Conservation (phyloP, 2,113 vertebrate genomes). For the Silurus meridionalis region DNA sequence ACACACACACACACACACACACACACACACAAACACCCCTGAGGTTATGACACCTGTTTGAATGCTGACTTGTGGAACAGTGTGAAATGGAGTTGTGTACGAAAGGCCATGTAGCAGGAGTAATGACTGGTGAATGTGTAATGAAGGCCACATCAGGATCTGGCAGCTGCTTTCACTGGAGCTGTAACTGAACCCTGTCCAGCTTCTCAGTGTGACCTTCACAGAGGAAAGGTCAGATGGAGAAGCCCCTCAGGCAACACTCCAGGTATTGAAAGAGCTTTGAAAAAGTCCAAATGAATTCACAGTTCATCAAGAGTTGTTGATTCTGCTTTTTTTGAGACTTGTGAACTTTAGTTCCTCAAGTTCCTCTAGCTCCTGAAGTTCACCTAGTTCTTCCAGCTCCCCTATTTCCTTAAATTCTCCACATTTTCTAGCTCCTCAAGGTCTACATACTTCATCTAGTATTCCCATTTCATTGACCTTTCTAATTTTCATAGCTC, state of each 20-base stretch:
- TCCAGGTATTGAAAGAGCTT: background rate
- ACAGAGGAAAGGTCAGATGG: slow-evolving; percentile 16
- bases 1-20: background rate
- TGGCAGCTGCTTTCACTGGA: background rate
- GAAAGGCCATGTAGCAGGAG: slow-evolving; percentile 15
- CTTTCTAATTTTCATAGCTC: too few species aligned
- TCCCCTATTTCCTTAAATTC: too few species aligned
- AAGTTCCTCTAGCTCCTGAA: background rate
- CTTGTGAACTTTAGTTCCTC: background rate
- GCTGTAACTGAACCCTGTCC: slow-evolving; percentile 1
- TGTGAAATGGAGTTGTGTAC: background rate
- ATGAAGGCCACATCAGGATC: slow-evolving; percentile 22
- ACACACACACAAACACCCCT: background rate
- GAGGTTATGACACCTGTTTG: background rate
- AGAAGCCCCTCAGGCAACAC: slow-evolving; percentile 15
- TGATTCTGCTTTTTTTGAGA: background rate
- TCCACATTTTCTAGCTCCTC: background rate
- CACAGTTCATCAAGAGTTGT: background rate
- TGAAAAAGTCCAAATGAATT: background rate
- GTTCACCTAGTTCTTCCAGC: background rate
- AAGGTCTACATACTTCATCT: too few species aligned
- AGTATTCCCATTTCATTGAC: too few species aligned
- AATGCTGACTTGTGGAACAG: background rate
- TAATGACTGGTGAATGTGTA: background rate
- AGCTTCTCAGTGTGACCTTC: slow-evolving; percentile 31